Evolutionary conservation across 2,797 vertebrate genomes (phyloP), one percentile per base, ranked within the genome.

Genomic region (Percopsis omiscomaycus): DNA sequence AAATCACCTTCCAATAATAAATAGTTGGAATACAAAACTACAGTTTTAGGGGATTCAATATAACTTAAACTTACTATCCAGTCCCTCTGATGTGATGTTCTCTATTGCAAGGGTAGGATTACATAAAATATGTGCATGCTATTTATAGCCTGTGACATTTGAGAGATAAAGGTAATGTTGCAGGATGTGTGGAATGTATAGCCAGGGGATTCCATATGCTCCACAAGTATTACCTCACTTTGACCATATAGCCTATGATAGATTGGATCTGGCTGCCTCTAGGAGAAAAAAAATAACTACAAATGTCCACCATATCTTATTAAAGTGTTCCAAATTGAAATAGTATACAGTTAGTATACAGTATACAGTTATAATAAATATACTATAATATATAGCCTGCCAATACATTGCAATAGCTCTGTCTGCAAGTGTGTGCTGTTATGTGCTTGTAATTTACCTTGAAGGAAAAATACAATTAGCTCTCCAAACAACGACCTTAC

Each of bases 131-230:
- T 80, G 75, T 86, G 70, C 55, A 1, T 61, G 46, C 64, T 86
- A 88, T 86, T 87, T 88, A 86, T 86, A 89, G 84, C 64, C 16
- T 0, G 5, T 77, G 85, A 85, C 81, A 86, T 87, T 83, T 78
- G 63, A 52, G 71, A 88, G 85, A 87, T 85, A 85, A 87, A 82
- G 64, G 73, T 66, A 56, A 72, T 47, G 80, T 4, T 61, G 73
- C 54, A 64, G 57, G 79, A 74, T 60, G 76, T 55, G 57, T 50
- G 77, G 75, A 83, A 79, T 74, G 66, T 55, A 10, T 61, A 81
- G 72, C 48, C 69, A 57, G 59, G 70, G 75, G 71, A 47, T 68
- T 73, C 22, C 37, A 59, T 51, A 28, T 13, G 28, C 29, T 28
- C n/a, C 48, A 14, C 28, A 42, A 77, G 73, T 68, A 75, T 79